Base-by-base conservation (phyloP, 1,140 invertebrate genomes). In the Trichogramma pretiosum region DNA sequence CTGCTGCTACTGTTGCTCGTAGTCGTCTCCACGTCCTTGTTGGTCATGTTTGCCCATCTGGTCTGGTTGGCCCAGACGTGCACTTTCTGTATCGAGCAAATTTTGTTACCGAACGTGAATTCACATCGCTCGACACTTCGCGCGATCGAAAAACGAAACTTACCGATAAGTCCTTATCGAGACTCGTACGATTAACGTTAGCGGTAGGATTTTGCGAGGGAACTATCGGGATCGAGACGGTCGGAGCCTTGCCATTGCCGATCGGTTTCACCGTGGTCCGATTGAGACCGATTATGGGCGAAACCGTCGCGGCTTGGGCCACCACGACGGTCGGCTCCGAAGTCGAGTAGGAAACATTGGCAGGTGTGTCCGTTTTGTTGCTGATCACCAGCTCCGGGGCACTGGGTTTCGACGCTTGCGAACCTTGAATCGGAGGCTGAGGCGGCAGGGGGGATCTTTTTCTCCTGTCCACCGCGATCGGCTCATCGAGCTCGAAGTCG, bases 51-150 rank as follows among this genome's bases (percentile, higher is more conserved):
- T 2, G 37, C 33, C 58, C 53, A 54, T 36, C 46, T 50, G 0
- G 65, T 60, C 10, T 49, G 53, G 48, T 63, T 63, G 1, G 56
- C 50, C 57, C 59, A 61, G 8, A 50, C 28, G 13, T 42, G 23
- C 34, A 48, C 22, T n/a, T 47, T 48, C 46, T 53, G 21, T 22
- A 2, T 37, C 14, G 11, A 26, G 38, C 33, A 21, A 46, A 42
- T 39, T 22, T 17, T 42, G 11, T 9, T 7, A 28, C 5, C 11
- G 24, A 28, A 11, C 24, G 5, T 28, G 5, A 7, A 7, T 5
- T 28, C 24, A 28, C 5, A 28, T 28, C 11, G 24, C 11, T 28
- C 24, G 24, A 28, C 24, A 28, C 24, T 5, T 28, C 24, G 24
- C 24, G 5, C 24, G 24, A 28, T 28, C 24, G 24, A 28, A 28